Percentiles rank a stretch among this genome's conserved stretches.
Evolutionary conservation across 2,113 vertebrate species (phyloP).

Genomic region (Neopipo cinnamomea): DNA sequence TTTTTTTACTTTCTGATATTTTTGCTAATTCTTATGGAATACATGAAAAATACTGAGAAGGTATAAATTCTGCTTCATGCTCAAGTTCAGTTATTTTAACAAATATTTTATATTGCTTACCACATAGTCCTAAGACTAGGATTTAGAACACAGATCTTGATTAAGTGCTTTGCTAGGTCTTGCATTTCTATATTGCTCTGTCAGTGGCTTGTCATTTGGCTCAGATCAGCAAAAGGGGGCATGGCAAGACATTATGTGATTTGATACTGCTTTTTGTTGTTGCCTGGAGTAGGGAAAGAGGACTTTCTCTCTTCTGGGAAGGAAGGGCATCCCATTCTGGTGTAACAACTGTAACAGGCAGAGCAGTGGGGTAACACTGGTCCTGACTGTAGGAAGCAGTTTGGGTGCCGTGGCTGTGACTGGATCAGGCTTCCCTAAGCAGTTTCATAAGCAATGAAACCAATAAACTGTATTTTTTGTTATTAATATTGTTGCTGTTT

Average conservation of each 20-base stretch:
- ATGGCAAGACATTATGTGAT: neutral
- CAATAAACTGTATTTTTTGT: neutral
- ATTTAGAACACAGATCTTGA: neutral
- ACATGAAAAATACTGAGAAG: neutral
- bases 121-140: neutral
- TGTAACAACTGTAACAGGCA: neutral
- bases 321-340: neutral
- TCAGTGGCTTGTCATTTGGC: neutral
- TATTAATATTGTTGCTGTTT: neutral
- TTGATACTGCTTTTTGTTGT: accelerated
- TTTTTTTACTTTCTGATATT: neutral
- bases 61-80: neutral
- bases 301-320: neutral
- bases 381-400: accelerated
- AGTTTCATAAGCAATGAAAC: no score
- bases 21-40: neutral
- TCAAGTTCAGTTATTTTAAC: neutral
- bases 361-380: no score
- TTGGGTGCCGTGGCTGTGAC: no score
- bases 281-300: neutral
- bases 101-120: neutral
- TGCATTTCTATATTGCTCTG: neutral
- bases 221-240: neutral
- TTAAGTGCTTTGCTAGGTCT: neutral
- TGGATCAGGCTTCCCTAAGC: neutral